Conservation (phyloP, 2,797 vertebrate species). For the Loriculus beryllinus region DNA sequence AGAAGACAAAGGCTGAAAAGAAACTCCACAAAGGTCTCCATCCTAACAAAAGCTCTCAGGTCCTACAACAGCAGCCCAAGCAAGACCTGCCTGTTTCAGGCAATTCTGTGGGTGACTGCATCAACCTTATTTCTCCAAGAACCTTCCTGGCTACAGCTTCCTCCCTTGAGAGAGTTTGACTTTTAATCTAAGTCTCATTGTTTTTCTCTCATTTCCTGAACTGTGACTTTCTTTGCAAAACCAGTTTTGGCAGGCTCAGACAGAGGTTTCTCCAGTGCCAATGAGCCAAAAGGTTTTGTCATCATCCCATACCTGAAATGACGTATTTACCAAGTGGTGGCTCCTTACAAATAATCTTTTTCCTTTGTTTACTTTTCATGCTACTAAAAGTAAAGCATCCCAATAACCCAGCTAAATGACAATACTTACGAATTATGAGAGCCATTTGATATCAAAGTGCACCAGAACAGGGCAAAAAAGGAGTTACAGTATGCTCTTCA, state of each 20-base stretch:
- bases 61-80: not conserved
- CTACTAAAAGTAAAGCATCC: not conserved
- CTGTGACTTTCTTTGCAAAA: not conserved
- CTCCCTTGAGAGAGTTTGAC: not conserved
- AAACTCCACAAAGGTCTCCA: accelerated
- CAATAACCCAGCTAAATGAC: not conserved
- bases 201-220: constrained; percentile 11
- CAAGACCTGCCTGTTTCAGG: not conserved
- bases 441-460: not conserved
- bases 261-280: not conserved
- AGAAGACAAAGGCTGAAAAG: not conserved
- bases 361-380: not conserved
- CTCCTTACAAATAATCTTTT: not conserved
- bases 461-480: not conserved
- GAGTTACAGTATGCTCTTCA: not conserved
- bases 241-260: not conserved
- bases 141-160: not conserved
- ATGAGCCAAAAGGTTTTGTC: not conserved
- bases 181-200: not conserved
- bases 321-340: not conserved
- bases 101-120: not conserved
- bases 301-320: not conserved
- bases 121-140: not conserved
- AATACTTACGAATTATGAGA: not conserved
- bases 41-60: not conserved